Percentiles rank a stretch among this genome's conserved stretches.
Conservation (phyloP, 2,888 invertebrate species). For the Hartigia nigra region DNA sequence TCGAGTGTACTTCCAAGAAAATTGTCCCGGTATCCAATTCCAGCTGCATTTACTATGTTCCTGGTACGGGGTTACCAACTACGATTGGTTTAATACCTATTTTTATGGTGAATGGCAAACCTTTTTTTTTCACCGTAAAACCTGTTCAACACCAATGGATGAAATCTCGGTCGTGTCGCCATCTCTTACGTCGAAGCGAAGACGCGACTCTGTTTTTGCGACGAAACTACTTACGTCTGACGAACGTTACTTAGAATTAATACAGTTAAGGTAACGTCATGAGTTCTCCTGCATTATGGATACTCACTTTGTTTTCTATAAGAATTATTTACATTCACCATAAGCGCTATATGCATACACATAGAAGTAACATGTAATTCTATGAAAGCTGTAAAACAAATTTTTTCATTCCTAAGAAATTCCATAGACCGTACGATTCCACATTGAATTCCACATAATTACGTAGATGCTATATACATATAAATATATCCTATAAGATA, state of each 20-base stretch:
- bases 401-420: background rate
- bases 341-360: background rate
- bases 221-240: background rate
- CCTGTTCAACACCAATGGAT: background rate
- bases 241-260: background rate
- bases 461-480: background rate
- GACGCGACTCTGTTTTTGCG: background rate
- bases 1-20: background rate
- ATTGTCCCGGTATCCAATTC: background rate
- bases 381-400: background rate
- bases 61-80: background rate
- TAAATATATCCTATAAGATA: background rate
- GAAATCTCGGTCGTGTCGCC: background rate
- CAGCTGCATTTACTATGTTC: background rate
- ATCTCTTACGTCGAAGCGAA: background rate
- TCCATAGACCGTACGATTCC: background rate
- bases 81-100: background rate
- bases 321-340: background rate
- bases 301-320: background rate
- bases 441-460: background rate
- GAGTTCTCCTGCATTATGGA: background rate
- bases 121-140: background rate
- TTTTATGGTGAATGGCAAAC: background rate
- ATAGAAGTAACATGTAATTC: background rate
- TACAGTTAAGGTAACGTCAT: background rate